Evolutionary conservation across 2,888 invertebrate genomes (phyloP).

Genomic region (Oligia fasciuncula): DNA sequence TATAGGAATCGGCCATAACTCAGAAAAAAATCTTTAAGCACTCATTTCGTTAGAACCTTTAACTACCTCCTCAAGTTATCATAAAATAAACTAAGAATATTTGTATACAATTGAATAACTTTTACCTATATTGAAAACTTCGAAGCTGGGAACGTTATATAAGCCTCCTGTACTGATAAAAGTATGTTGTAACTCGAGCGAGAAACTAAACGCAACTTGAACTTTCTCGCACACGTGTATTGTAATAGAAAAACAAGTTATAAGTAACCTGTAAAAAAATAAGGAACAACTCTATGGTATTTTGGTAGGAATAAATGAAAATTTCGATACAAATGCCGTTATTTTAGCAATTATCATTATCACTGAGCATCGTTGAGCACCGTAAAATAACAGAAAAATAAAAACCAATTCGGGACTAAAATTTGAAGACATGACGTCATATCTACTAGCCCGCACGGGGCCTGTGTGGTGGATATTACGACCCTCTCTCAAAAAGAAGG

Average conservation of each 20-base stretch:
- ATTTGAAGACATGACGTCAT: neutral
- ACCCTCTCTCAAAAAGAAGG: neutral
- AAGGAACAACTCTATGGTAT: neutral
- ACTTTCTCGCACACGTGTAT: constrained; percentile 17
- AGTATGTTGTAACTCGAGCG: constrained; percentile 31
- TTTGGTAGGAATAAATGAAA: neutral
- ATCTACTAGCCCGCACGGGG: neutral
- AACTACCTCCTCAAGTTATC: neutral
- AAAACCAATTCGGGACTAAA: neutral
- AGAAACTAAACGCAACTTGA: constrained; percentile 31
- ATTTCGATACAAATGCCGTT: too few relatives aligned
- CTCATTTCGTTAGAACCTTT: neutral
- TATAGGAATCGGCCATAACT: neutral
- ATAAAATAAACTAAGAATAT: constrained; percentile 21
- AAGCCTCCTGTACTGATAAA: constrained; percentile 37
- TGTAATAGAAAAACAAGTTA: constrained; percentile 25
- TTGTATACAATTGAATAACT: constrained; percentile 46
- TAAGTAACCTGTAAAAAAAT: neutral
- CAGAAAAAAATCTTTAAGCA: neutral
- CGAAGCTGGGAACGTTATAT: constrained; percentile 15
- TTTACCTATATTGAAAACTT: constrained; percentile 45
- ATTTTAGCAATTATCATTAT: neutral
- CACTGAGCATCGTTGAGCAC: neutral
- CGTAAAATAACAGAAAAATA: neutral
- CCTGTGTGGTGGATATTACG: too few relatives aligned